These are phyloP conservation scores for Oscheius onirici DNA, from an alignment of 2,888 invertebrate species.

Conservation along the genomic window DNA sequence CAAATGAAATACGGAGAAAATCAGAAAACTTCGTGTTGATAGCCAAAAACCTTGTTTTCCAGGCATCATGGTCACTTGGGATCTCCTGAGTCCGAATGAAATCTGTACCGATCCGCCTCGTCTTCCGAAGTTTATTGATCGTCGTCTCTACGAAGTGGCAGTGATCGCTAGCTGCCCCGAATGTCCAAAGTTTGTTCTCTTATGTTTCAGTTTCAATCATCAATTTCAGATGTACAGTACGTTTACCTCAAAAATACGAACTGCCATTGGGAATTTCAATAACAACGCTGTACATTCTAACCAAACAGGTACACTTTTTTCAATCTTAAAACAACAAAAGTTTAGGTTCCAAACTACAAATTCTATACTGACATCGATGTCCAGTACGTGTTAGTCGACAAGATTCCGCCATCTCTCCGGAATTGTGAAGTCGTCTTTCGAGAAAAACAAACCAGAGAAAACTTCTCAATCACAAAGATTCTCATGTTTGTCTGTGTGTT, in stretches of 20 bases:
- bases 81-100: conserved; percentile 14
- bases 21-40: background rate
- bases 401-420: conserved; percentile 34
- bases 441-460: background rate
- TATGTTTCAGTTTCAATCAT: too few relatives aligned
- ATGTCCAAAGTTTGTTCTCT: conserved; percentile 26
- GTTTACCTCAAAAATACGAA: conserved; percentile 43
- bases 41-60: background rate
- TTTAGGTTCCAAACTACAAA: conserved; percentile 20
- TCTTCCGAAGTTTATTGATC: conserved; percentile 4
- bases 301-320: conserved; percentile 37
- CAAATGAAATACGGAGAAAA: too few relatives aligned
- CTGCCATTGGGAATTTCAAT: conserved; percentile 38
- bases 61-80: conserved; percentile 33
- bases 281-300: conserved; percentile 39
- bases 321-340: background rate
- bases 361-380: conserved; percentile 42
- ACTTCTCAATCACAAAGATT: background rate
- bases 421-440: conserved; percentile 37
- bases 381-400: conserved; percentile 43
- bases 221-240: conserved; percentile 42
- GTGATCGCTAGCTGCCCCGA: conserved; percentile 25
- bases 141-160: conserved; percentile 14
- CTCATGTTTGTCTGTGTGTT: conserved; percentile 24
- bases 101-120: conserved; percentile 25